Percentiles rank a stretch among this genome's conserved stretches.
Conservation (phyloP, 2,797 vertebrate species). For the Siniperca undulata region DNA sequence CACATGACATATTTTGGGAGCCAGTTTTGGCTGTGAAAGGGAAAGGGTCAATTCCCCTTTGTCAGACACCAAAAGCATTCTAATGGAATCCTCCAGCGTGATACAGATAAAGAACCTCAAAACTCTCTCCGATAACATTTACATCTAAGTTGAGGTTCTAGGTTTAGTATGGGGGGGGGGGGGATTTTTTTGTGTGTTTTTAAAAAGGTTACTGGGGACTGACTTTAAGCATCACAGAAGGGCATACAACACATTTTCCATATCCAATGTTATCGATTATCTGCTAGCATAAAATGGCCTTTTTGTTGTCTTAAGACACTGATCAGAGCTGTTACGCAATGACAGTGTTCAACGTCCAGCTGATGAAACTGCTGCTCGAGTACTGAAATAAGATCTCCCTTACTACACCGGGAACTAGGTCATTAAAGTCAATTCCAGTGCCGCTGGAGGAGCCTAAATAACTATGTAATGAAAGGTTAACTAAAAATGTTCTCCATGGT, state of each 20-base stretch:
- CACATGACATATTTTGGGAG: background rate
- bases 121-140: background rate
- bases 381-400: constrained; percentile 37
- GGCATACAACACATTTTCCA: background rate
- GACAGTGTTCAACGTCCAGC: constrained; percentile 4
- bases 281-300: rapidly evolving
- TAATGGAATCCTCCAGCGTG: background rate
- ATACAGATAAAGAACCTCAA: background rate
- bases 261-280: rapidly evolving
- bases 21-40: background rate
- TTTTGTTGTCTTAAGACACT: background rate
- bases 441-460: background rate
- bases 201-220: background rate
- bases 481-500: rapidly evolving
- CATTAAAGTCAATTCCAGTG: background rate
- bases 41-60: background rate
- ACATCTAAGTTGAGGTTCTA: background rate
- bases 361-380: constrained; percentile 61
- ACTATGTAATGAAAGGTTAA: background rate
- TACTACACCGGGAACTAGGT: constrained; percentile 4
- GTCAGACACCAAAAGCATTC: background rate
- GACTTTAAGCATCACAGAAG: background rate
- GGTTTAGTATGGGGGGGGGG: background rate
- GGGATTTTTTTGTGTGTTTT: background rate
- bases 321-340: constrained; percentile 27